A percentile compares a stretch with the other conserved stretches of the same genome.
phyloP scores from a whole-genome alignment of 2,113 vertebrate genomes.

The Pangasianodon hypophthalmus region DNA sequence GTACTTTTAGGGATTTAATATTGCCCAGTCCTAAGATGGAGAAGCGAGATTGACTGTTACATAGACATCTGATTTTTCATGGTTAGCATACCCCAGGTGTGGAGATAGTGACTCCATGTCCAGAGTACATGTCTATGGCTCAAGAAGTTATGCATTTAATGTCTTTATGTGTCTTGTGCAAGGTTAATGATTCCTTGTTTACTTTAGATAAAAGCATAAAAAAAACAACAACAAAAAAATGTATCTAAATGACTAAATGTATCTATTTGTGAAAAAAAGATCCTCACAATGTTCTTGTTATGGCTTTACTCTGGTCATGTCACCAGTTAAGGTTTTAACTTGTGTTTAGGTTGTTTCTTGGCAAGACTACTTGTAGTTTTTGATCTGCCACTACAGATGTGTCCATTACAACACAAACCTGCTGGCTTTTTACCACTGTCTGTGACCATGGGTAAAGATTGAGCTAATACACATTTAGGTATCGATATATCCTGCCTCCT shows the following conservation, averaged over 20 bases:
- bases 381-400: not conserved
- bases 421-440: not conserved
- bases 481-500: not conserved
- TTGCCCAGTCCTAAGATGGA: conserved; percentile 64
- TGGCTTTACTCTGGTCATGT: not conserved
- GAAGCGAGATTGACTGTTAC: not conserved
- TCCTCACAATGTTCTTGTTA: not conserved
- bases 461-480: not conserved
- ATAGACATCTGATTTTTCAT: not conserved
- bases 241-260: not conserved
- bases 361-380: not conserved
- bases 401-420: not conserved
- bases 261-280: not conserved
- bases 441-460: not conserved
- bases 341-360: not conserved
- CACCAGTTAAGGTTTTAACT: not conserved
- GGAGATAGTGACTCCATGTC: not conserved
- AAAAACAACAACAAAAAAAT: not conserved
- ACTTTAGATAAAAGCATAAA: not conserved
- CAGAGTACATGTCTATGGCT: not conserved
- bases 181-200: not conserved
- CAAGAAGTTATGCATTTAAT: not conserved
- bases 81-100: not conserved
- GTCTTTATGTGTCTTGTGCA: not conserved
- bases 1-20: conserved; percentile 68